Base-by-base conservation (phyloP, 2,797 vertebrate species). In the Dendrocincla fuliginosa region DNA sequence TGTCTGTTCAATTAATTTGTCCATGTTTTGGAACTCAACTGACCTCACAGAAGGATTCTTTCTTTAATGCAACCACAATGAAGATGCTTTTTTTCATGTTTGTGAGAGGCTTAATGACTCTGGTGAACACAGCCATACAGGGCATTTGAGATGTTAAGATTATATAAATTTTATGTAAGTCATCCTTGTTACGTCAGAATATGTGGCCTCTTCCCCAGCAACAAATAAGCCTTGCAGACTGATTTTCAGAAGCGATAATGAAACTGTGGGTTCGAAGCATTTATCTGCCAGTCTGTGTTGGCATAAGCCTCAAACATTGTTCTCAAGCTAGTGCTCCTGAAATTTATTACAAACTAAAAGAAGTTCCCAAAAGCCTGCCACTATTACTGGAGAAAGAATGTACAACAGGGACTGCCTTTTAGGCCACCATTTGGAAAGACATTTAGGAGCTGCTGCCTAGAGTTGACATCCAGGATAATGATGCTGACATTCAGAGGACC, bases 321-420 rank as follows among this genome's bases (percentile, higher is more conserved):
- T 96, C 94, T 96, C 82, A 95, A 85, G 73, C 95, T 95, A 92
- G 76, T 3, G 0, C 53, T 95, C 84, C 60, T 93, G 94, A 96
- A 95, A 96, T 96, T 96, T 95, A 96, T 96, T 96, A 93, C 53
- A 82, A 92, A 87, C 87, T 95, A 91, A 95, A 93, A 95, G 84
- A 95, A 24, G 1, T 96, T 93, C 69, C 87, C 82, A 93, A 95
- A 81, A 96, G 91, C 64, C 71, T 96, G 87, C 41, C 79, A 77
- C 85, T 95, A 87, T 89, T 96, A 80, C 76, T 92, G 76, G 41
- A 92, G 94, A 91, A 96, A 95, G 82, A 96, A 96, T 92, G 82
- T 89, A 74, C 93, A 81, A 87, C 60, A 83, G 93, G 64, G 93
- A 95, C 82, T 95, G 89, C 53, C 68, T 68, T 81, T 94, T 95